These are phyloP conservation scores for Oopsacas minuta DNA, from an alignment of 37 sponge, comb jelly and placozoan genomes.

Conservation along the genomic window DNA sequence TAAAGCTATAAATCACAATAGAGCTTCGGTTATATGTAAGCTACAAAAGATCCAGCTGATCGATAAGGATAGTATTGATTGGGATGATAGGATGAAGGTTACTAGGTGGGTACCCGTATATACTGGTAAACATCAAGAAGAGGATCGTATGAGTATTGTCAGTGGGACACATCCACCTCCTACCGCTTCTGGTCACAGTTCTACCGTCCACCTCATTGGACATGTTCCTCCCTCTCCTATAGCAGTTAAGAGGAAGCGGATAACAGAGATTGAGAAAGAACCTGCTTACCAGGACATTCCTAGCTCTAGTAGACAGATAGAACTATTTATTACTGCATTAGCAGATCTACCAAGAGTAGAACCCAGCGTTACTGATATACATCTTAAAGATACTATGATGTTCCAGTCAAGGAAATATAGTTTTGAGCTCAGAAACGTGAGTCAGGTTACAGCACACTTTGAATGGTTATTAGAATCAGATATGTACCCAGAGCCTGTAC, in stretches of 20 bases:
- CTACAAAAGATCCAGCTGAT: constrained; percentile 51
- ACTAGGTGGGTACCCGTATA: constrained; percentile 70
- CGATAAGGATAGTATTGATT: constrained; percentile 38
- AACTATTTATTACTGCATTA: constrained; percentile 42
- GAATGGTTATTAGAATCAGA: not conserved
- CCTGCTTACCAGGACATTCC: constrained; percentile 59
- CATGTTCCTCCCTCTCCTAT: constrained; percentile 17
- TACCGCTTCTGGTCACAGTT: not conserved
- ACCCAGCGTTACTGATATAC: constrained; percentile 42
- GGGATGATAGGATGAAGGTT: constrained; percentile 85
- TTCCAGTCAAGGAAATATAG: constrained; percentile 71
- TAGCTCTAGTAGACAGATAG: constrained; percentile 48
- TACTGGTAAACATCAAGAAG: not conserved
- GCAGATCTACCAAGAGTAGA: constrained; percentile 54
- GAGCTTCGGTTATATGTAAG: constrained; percentile 28
- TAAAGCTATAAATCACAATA: constrained; percentile 35
- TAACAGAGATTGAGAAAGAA: constrained; percentile 72
- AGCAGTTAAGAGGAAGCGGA: constrained; percentile 38
- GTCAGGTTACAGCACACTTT: not conserved
- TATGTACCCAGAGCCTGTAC: not conserved
- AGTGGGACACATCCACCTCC: not conserved
- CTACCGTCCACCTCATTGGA: not conserved
- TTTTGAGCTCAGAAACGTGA: constrained; percentile 21
- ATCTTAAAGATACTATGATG: constrained; percentile 81
- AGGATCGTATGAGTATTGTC: not conserved